A percentile compares a stretch with the other conserved stretches of the same genome.
Evolutionary conservation across 2,888 invertebrate species (phyloP).

Genomic region (Xestoiulus laeticollis): DNA sequence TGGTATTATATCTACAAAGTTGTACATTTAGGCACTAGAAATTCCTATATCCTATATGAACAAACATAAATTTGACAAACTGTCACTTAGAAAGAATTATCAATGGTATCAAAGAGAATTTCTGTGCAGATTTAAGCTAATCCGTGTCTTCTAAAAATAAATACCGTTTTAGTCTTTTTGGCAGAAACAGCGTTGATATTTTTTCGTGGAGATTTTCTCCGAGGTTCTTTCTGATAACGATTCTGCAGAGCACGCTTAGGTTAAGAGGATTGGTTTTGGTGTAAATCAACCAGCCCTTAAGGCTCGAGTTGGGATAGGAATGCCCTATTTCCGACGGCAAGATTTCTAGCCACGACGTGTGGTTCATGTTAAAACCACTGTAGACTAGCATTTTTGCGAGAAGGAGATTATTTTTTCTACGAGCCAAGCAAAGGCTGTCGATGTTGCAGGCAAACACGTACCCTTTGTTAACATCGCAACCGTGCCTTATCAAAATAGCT

Average conservation of each 20-base stretch:
- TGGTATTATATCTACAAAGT: too few relatives aligned
- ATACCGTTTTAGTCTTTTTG: slow-evolving; percentile 62
- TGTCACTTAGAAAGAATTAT: background rate
- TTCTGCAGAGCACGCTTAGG: slow-evolving; percentile 70
- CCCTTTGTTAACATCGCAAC: slow-evolving; percentile 72
- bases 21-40: too few relatives aligned
- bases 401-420: slow-evolving; percentile 58
- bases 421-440: slow-evolving; percentile 61
- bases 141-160: slow-evolving; percentile 52
- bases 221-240: slow-evolving; percentile 68
- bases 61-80: background rate
- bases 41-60: too few relatives aligned
- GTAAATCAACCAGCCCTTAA: slow-evolving; percentile 64
- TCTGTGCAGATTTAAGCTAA: background rate
- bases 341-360: slow-evolving; percentile 60
- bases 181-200: slow-evolving; percentile 69
- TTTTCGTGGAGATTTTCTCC: slow-evolving; percentile 63
- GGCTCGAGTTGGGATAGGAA: slow-evolving; percentile 34
- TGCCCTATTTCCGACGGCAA: slow-evolving; percentile 61
- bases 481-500: slow-evolving; percentile 71
- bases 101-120: background rate
- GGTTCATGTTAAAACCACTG: slow-evolving; percentile 63
- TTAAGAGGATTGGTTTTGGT: slow-evolving; percentile 68
- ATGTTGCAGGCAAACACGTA: slow-evolving; percentile 69
- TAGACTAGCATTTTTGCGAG: slow-evolving; percentile 64